Percentiles rank a stretch among this genome's conserved stretches.
Evolutionary conservation across 2,797 vertebrate genomes (phyloP).

Genomic region (Aratinga solstitialis): DNA sequence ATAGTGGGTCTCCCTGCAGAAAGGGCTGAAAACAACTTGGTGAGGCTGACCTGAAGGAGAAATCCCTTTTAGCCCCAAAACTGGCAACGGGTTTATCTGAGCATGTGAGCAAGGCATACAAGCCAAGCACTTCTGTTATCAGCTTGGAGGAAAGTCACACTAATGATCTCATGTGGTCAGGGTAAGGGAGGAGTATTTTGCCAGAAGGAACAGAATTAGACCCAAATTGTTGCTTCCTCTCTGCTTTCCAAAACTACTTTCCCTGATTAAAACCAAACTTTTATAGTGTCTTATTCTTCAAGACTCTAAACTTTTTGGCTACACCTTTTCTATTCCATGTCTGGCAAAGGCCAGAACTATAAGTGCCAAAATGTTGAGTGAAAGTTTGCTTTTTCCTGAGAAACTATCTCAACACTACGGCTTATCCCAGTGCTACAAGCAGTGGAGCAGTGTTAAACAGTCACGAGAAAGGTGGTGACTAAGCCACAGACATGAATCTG

Average conservation of each 20-base stretch:
- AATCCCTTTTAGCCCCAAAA: neutral
- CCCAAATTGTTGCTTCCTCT: constrained; percentile 44
- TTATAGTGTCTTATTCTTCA: neutral
- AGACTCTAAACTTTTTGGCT: constrained; percentile 14
- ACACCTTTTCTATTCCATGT: constrained; percentile 24
- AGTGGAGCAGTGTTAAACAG: neutral
- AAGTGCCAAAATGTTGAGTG: constrained; percentile 25
- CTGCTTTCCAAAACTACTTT: neutral
- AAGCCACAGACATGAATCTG: neutral
- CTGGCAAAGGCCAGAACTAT: neutral
- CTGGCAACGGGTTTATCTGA: neutral
- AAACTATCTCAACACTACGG: neutral
- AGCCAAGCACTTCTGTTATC: constrained; percentile 40
- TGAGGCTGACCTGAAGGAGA: neutral
- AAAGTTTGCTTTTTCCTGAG: neutral
- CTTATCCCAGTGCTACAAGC: neutral
- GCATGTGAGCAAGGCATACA: neutral
- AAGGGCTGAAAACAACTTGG: neutral
- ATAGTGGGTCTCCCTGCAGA: neutral
- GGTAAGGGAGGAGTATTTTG: neutral
- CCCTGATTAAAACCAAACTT: constrained; percentile 37
- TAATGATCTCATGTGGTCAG: neutral
- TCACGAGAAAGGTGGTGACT: neutral
- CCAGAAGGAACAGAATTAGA: constrained; percentile 27
- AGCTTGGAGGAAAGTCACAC: constrained; percentile 25